These are phyloP conservation scores for Onychomys arenicola DNA, from an alignment of 2,797 vertebrate genomes.

Conservation along the genomic window DNA sequence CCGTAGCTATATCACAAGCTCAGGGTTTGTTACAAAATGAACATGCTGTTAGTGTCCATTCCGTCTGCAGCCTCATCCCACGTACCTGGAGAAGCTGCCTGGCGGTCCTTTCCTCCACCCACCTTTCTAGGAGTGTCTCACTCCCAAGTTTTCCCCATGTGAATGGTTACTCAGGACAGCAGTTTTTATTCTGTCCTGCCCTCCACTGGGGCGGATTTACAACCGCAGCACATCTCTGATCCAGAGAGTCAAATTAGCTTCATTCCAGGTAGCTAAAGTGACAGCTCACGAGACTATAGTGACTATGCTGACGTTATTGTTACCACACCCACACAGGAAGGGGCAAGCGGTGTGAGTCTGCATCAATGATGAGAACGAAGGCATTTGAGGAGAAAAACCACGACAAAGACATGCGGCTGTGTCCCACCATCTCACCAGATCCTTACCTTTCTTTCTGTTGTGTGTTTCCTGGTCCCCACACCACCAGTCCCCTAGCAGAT, in stretches of 20 bases:
- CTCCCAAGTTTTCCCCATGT: no score
- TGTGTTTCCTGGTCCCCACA: background rate
- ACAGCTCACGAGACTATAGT: background rate
- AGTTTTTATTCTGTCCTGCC: background rate
- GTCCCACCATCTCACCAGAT: background rate
- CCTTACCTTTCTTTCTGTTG: background rate
- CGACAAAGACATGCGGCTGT: no score
- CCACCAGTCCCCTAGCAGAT: no score
- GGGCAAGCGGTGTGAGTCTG: background rate
- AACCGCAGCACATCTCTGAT: background rate
- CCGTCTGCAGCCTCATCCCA: background rate
- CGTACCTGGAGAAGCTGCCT: background rate
- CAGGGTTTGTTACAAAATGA: background rate
- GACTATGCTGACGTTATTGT: background rate
- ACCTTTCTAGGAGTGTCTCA: background rate
- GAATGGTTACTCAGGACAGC: background rate
- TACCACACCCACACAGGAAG: background rate
- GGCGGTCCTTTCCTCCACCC: rapidly evolving
- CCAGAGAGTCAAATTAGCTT: background rate
- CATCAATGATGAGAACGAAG: background rate
- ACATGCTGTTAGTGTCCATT: background rate
- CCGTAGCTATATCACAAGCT: background rate
- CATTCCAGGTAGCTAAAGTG: background rate
- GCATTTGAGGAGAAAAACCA: background rate
- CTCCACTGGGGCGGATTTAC: background rate